Evolutionary conservation across 2,888 invertebrate genomes (phyloP), one percentile per base, ranked within the genome.

Genomic region (Aspidiotus destructor): DNA sequence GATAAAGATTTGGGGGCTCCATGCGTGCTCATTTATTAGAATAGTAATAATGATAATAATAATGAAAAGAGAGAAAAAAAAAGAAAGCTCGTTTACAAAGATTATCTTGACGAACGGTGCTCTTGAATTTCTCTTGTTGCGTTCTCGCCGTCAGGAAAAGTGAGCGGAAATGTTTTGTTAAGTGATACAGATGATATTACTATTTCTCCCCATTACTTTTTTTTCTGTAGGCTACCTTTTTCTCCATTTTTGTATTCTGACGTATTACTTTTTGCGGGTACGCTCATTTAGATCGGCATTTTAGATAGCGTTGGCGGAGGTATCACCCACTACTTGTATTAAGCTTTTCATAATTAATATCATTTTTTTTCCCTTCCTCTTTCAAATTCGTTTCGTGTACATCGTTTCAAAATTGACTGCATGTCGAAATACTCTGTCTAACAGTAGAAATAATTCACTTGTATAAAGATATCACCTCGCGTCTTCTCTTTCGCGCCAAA

Each of bases 81-180:
- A 28, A 28, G 40, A 28, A 58, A 58, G 58, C 28, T 58, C 40
- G 58, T 40, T 40, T 58, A 40, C 40, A 58, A 40, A 58, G 58
- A 58, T 58, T 58, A 58, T 58, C 58, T 58, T 58, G 58, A 58
- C 58, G 58, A 58, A 58, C 58, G 17, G 17, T 58, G 58, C 58
- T 8, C 58, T 28, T 28, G 28, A 58, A 58, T 40, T 28, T 58
- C 28, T 58, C 28, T 58, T 58, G 58, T 58, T 48, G 48, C 48
- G 48, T n/a, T n/a, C 48, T 48, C 48, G n/a, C 58, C 28, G 17
- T 17, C 28, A 58, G 28, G 58, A 13, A 28, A 28, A 28, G 13
- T 58, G 58, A 58, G 58, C 10, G 58, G 48, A 48, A 40, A 28
- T 58, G 58, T 58, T 58, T 58, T 16, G 58, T 58, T 58, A 58